A percentile compares a stretch with the other conserved stretches of the same genome.
Conservation (phyloP, 1,140 invertebrate genomes). For the Ceratosolen fusciceps region DNA sequence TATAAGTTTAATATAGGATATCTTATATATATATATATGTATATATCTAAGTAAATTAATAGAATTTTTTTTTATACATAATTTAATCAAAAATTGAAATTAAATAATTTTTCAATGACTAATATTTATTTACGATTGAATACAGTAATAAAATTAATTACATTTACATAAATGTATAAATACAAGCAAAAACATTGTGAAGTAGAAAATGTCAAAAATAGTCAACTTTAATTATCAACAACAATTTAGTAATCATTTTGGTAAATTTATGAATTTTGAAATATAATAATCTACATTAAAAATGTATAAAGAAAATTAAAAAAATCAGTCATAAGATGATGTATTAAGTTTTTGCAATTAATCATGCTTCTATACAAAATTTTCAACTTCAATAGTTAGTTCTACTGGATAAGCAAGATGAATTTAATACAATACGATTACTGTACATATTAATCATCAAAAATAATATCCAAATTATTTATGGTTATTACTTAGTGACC, state of each 20-base stretch:
- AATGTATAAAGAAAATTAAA: slow-evolving; percentile 4
- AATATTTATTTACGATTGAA: not conserved
- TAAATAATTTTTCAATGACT: not conserved
- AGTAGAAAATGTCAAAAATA: not conserved
- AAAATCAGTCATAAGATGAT: not conserved
- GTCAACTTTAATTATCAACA: not conserved
- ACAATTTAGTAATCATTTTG: not conserved
- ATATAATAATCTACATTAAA: not conserved
- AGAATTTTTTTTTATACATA: not conserved
- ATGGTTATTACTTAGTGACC: not conserved
- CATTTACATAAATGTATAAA: slow-evolving; percentile 9
- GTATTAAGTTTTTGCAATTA: not conserved
- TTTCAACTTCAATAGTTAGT: slow-evolving; percentile 5
- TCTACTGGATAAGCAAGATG: slow-evolving; percentile 1
- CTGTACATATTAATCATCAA: slow-evolving; percentile 8
- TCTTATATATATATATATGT: not conserved
- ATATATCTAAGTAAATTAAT: not conserved
- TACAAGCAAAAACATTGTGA: not conserved
- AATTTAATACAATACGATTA: not conserved
- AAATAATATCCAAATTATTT: slow-evolving; percentile 6
- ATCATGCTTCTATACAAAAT: not conserved
- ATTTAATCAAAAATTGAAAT: not conserved
- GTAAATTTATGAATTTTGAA: not conserved
- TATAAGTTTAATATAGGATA: not conserved
- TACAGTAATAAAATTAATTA: not conserved